phyloP scores from a whole-genome alignment of 2,888 invertebrate species.

The Pecten maximus region DNA sequence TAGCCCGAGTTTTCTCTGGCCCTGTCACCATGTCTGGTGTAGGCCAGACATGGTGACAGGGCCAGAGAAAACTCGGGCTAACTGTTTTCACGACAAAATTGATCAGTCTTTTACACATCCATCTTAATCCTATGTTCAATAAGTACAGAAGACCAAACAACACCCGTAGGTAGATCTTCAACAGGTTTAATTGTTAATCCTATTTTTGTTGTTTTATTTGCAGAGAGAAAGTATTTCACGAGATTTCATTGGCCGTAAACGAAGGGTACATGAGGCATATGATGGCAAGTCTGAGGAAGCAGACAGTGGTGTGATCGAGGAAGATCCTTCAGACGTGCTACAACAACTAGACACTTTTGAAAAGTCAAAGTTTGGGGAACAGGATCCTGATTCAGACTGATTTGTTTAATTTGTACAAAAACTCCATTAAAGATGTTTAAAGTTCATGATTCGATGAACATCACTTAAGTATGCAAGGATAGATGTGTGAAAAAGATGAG shows the following conservation, averaged over 20 bases:
- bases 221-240: constrained; percentile 70
- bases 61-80: no score
- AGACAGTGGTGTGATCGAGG: constrained; percentile 61
- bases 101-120: no score
- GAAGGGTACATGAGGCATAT: constrained; percentile 50
- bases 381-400: constrained; percentile 68
- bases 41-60: no score
- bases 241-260: constrained; percentile 58
- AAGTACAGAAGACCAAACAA: no score
- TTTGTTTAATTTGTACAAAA: background rate
- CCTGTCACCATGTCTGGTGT: no score
- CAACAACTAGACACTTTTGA: constrained; percentile 68
- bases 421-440: background rate
- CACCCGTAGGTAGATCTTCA: no score
- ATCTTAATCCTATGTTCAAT: no score
- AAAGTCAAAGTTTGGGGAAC: constrained; percentile 56
- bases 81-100: no score
- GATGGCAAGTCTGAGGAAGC: constrained; percentile 51
- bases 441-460: background rate
- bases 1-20: no score
- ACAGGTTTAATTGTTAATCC: no score
- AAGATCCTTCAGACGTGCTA: constrained; percentile 59
- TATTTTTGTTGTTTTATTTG: constrained; percentile 42
- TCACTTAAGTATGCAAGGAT: background rate
- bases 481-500: background rate